Evolutionary conservation across 2,888 invertebrate species (phyloP).

Genomic region (Drosophila dives): DNA sequence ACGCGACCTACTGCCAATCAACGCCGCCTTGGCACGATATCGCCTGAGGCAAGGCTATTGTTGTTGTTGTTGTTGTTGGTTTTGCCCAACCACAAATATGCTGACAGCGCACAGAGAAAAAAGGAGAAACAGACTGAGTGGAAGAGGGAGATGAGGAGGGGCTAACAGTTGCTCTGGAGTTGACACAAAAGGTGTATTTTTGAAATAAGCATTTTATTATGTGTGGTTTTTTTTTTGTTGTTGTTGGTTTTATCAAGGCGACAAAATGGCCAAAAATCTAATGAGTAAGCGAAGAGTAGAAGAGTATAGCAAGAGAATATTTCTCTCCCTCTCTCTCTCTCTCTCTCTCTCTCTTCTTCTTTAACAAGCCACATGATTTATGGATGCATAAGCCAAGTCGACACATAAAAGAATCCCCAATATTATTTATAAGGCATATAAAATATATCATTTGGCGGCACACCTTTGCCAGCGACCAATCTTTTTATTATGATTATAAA

Average conservation of each 20-base stretch:
- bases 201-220: slow-evolving; percentile 77
- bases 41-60: slow-evolving; percentile 35
- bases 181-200: slow-evolving; percentile 75
- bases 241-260: slow-evolving; percentile 47
- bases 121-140: not conserved
- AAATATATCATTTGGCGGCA: slow-evolving; percentile 43
- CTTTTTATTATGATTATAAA: slow-evolving; percentile 69
- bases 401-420: slow-evolving; percentile 29
- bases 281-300: slow-evolving; percentile 62
- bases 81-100: slow-evolving; percentile 48
- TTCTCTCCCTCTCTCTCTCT: too few relatives aligned
- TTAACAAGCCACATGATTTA: slow-evolving; percentile 69
- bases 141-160: not conserved
- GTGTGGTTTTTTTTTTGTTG: slow-evolving; percentile 55
- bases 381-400: slow-evolving; percentile 33
- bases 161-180: slow-evolving; percentile 32
- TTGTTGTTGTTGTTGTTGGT: slow-evolving; percentile 18
- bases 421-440: slow-evolving; percentile 41
- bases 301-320: not conserved
- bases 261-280: slow-evolving; percentile 63
- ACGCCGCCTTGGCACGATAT: slow-evolving; percentile 59
- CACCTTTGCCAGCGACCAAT: slow-evolving; percentile 44
- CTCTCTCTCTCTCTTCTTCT: too few relatives aligned
- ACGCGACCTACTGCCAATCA: slow-evolving; percentile 68
- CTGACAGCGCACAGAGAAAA: slow-evolving; percentile 51